Evolutionary conservation across 30 jellyfish, hydroid and myxozoan genomes (phyloP).

Genomic region (Aurelia aurita complex sp. Pacific): DNA sequence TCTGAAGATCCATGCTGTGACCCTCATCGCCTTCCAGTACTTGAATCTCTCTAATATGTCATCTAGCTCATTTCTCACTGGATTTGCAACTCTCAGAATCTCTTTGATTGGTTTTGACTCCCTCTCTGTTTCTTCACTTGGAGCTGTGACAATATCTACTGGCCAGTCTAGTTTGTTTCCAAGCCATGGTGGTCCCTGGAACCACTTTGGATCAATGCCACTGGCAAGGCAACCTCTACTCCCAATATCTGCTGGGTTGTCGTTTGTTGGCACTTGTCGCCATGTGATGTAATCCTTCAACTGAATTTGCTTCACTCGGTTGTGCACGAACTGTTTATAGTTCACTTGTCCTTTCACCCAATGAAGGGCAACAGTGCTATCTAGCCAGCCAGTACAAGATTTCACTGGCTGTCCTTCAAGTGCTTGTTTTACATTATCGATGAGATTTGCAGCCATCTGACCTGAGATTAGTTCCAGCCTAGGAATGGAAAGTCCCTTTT

Average conservation of each 20-base stretch:
- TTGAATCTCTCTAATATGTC: conserved; percentile 12
- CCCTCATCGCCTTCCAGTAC: conserved; percentile 31
- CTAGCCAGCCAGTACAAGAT: conserved; percentile 31
- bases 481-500: conserved; percentile 23
- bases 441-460: conserved; percentile 63
- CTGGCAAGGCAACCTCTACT: conserved; percentile 22
- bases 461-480: conserved; percentile 44
- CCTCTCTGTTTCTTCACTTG: conserved; percentile 50
- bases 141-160: conserved; percentile 23
- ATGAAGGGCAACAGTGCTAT: conserved; percentile 60
- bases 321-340: conserved; percentile 53
- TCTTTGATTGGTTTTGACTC: conserved; percentile 49
- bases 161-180: conserved; percentile 44
- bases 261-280: conserved; percentile 32
- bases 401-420: conserved; percentile 36
- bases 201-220: conserved; percentile 27
- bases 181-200: conserved; percentile 58
- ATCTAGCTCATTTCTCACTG: conserved; percentile 8
- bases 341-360: conserved; percentile 39
- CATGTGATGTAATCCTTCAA: conserved; percentile 37
- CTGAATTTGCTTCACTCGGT: conserved; percentile 32
- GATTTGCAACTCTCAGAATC: conserved; percentile 30
- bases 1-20: conserved; percentile 39
- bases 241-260: conserved; percentile 42
- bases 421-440: conserved; percentile 26